Conservation (phyloP, 2,888 invertebrate genomes). For the Hypercompe scribonia region DNA sequence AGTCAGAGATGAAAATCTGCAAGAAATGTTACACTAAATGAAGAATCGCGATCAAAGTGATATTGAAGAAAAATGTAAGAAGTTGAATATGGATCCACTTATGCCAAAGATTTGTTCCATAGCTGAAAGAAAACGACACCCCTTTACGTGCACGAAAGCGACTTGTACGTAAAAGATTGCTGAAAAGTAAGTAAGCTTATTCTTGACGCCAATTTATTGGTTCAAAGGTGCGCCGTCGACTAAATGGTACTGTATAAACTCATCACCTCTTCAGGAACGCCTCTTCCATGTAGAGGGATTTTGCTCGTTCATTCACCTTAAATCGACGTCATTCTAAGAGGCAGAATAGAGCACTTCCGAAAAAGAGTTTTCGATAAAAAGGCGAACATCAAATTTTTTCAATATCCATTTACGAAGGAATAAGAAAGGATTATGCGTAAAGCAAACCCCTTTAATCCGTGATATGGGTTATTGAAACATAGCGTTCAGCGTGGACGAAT, state of each 20-base stretch:
- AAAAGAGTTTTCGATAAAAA: constrained; percentile 82
- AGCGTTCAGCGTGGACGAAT: constrained; percentile 68
- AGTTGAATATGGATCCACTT: constrained; percentile 52
- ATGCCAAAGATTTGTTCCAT: constrained; percentile 54
- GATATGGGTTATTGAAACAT: constrained; percentile 79
- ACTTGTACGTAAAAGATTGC: constrained; percentile 62
- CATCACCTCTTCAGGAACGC: constrained; percentile 83
- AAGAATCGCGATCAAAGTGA: constrained; percentile 47
- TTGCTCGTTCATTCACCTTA: constrained; percentile 85
- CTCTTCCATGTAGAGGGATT: constrained; percentile 84
- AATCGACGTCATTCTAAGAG: constrained; percentile 82
- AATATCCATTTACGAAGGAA: constrained; percentile 83
- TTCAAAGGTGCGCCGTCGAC: constrained; percentile 80
- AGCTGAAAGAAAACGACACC: constrained; percentile 40
- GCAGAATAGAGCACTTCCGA: constrained; percentile 82
- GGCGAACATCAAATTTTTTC: constrained; percentile 62
- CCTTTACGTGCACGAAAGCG: constrained; percentile 30
- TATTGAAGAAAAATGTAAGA: constrained; percentile 45
- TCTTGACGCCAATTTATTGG: constrained; percentile 76
- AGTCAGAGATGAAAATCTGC: constrained; percentile 21
- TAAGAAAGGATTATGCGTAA: constrained; percentile 80
- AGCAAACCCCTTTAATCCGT: constrained; percentile 79
- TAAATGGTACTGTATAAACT: constrained; percentile 82
- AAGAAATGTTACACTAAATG: constrained; percentile 27
- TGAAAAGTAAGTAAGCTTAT: constrained; percentile 66